Percentiles rank a stretch among this genome's conserved stretches.
Conservation (phyloP, 2,888 invertebrate species). For the Erannis defoliaria region DNA sequence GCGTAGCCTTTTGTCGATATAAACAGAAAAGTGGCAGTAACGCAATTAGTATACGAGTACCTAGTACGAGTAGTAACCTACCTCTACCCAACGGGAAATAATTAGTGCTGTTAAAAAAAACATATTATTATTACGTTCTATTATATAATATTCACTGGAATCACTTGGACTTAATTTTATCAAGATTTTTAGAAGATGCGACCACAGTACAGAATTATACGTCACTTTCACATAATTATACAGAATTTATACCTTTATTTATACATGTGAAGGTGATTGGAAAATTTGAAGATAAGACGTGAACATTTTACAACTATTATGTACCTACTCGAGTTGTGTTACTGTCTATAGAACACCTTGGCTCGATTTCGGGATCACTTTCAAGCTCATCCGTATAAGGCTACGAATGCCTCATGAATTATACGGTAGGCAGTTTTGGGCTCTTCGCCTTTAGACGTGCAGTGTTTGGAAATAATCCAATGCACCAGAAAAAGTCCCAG, state of each 20-base stretch:
- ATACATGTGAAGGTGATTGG: too few species aligned
- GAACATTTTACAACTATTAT: neutral
- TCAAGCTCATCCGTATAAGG: conserved; percentile 75
- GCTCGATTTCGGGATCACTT: conserved; percentile 78
- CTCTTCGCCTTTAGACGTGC: conserved; percentile 43
- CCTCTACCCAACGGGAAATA: too few species aligned
- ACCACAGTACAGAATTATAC: too few species aligned
- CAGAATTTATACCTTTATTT: too few species aligned
- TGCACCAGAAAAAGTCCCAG: neutral
- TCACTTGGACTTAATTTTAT: too few species aligned
- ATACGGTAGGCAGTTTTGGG: conserved; percentile 56
- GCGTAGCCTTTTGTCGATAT: conserved; percentile 24
- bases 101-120: too few species aligned
- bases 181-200: too few species aligned
- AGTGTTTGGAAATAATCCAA: conserved; percentile 30
- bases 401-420: conserved; percentile 84
- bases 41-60: neutral
- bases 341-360: conserved; percentile 17
- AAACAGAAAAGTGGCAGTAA: conserved; percentile 10
- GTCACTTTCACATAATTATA: too few species aligned
- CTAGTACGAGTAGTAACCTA: too few species aligned
- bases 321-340: conserved; percentile 5
- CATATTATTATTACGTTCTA: too few species aligned
- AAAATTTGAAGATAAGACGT: too few species aligned
- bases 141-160: too few species aligned